A percentile compares a stretch with the other conserved stretches of the same genome.
These are phyloP conservation scores for Rhamphomyia laevipes DNA, from an alignment of 2,888 invertebrate genomes.

Conservation along the genomic window DNA sequence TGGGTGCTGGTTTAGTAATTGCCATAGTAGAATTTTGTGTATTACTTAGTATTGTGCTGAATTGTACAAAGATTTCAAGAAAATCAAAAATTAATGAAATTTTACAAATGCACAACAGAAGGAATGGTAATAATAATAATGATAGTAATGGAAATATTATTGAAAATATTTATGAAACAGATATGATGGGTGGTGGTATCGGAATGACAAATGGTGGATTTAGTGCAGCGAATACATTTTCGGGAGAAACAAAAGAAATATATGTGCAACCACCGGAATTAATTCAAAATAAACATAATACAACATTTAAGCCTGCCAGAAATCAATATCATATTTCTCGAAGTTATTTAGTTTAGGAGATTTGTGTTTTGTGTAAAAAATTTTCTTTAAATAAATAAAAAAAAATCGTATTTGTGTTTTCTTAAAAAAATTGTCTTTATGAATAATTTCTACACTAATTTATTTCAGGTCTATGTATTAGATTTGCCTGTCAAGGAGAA, in stretches of 20 bases:
- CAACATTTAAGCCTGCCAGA: constrained; percentile 30
- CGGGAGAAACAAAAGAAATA: constrained; percentile 27
- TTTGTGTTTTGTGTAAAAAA: not conserved
- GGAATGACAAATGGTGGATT: constrained; percentile 4
- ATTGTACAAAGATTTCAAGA: constrained; percentile 48
- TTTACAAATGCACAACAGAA: constrained; percentile 12
- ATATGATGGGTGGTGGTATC: constrained; percentile 13
- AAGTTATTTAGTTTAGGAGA: constrained; percentile 29
- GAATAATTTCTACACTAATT: no score
- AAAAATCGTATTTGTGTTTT: no score
- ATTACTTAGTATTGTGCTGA: constrained; percentile 55
- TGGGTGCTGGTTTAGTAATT: constrained; percentile 51
- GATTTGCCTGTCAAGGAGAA: no score
- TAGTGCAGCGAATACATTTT: constrained; percentile 7
- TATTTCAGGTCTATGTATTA: no score
- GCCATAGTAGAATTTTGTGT: constrained; percentile 63
- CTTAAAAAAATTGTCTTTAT: no score
- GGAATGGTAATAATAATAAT: constrained; percentile 18
- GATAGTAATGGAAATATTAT: constrained; percentile 26
- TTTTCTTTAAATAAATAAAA: no score
- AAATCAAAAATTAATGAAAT: constrained; percentile 18
- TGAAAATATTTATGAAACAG: constrained; percentile 32
- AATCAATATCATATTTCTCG: constrained; percentile 28
- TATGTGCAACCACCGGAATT: constrained; percentile 33
- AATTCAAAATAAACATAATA: constrained; percentile 29